Conservation (phyloP, 2,797 vertebrate species). For the Eleutherodactylus coqui region DNA sequence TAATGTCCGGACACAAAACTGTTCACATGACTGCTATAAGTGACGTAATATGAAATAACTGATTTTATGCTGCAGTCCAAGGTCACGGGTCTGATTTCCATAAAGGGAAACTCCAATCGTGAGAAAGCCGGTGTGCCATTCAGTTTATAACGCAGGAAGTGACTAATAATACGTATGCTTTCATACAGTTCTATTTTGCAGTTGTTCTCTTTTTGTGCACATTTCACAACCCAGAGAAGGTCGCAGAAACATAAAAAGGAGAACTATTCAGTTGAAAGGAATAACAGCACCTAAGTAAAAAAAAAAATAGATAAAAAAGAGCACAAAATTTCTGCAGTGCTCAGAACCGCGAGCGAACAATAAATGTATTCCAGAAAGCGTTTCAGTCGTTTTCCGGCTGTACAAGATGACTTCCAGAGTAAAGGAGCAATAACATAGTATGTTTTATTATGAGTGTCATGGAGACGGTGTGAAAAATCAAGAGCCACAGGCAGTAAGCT, state of each 20-base stretch:
- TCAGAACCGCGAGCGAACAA: constrained; percentile 50
- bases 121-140: too few relatives aligned
- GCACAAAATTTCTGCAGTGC: constrained; percentile 47
- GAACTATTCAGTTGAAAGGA: background rate
- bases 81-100: too few relatives aligned
- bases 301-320: background rate
- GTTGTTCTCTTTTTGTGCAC: background rate
- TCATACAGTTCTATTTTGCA: background rate
- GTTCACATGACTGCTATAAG: too few relatives aligned
- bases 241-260: background rate
- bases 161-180: too few relatives aligned
- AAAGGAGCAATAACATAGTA: constrained; percentile 67
- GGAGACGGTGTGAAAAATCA: constrained; percentile 80
- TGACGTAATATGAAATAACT: too few relatives aligned
- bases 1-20: too few relatives aligned
- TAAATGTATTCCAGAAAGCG: constrained; percentile 67
- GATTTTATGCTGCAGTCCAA: too few relatives aligned
- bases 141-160: too few relatives aligned
- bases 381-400: constrained; percentile 48
- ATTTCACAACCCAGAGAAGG: background rate
- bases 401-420: constrained; percentile 66
- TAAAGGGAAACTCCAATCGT: too few relatives aligned
- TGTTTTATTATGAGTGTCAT: constrained; percentile 81
- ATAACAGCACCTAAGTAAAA: background rate
- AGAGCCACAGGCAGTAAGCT: constrained; percentile 77